Base-by-base conservation (phyloP, 1,140 invertebrate species). In the Neuroterus valhalla region DNA sequence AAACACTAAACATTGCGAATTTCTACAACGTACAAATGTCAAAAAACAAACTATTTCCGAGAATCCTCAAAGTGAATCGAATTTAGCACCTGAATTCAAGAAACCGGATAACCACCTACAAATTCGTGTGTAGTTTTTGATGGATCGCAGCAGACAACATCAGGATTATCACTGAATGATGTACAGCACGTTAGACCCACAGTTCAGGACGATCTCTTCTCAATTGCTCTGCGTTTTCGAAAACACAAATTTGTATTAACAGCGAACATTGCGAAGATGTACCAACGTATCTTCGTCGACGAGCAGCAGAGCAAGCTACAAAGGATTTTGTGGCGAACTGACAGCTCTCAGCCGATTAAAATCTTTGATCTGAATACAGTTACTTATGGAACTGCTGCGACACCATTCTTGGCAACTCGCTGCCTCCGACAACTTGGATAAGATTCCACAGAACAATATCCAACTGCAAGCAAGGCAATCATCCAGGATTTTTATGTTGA, bases 401-500 rank as follows among this genome's bases (percentile, higher is more conserved):
- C 12, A 15, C 14, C 48, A 14, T 6, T 62, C 46, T 74, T 55
- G 69, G 72, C 72, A 2, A 14, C 1, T 0, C n/a, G n/a, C n/a
- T n/a, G n/a, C n/a, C n/a, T n/a, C n/a, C n/a, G n/a, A n/a, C n/a
- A n/a, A n/a, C n/a, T n/a, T n/a, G n/a, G n/a, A n/a, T n/a, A n/a
- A n/a, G n/a, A n/a, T n/a, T n/a, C n/a, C n/a, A n/a, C n/a, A n/a
- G n/a, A n/a, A n/a, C n/a, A n/a, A n/a, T n/a, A n/a, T n/a, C n/a
- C n/a, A n/a, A n/a, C n/a, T n/a, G n/a, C n/a, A n/a, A n/a, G n/a
- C n/a, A n/a, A n/a, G n/a, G n/a, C n/a, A n/a, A n/a, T n/a, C n/a
- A n/a, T 69, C 72, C 3, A 50, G 68, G 5, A 88, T 74, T 81
- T 88, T 19, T 89, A 89, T 70, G 86, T 91, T 14, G 90, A 92